Evolutionary conservation across 1,140 invertebrate genomes (phyloP).

Genomic region (Apis cerana): DNA sequence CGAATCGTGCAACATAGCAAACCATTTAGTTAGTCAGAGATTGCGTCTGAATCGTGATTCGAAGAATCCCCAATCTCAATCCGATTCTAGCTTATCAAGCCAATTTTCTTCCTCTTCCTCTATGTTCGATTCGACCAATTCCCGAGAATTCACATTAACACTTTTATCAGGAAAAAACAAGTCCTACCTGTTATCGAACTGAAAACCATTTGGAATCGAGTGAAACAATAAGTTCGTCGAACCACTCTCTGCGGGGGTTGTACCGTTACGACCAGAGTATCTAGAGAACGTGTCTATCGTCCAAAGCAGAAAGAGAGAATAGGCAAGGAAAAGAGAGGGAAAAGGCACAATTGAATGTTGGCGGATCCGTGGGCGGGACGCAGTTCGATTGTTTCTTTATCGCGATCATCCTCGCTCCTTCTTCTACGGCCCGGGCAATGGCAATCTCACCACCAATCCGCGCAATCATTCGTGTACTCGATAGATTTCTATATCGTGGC

Average conservation of each 20-base stretch:
- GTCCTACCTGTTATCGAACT: conserved; percentile 21
- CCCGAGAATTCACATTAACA: neutral
- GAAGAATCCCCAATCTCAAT: conserved; percentile 25
- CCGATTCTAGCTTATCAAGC: neutral
- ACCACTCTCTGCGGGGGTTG: conserved; percentile 41
- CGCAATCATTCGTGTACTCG: conserved; percentile 51
- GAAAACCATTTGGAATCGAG: conserved; percentile 26
- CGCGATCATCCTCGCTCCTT: conserved; percentile 72
- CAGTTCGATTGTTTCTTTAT: conserved; percentile 77
- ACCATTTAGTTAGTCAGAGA: conserved; percentile 21
- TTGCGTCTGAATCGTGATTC: conserved; percentile 42
- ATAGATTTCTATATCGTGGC: conserved; percentile 40
- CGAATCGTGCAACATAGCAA: conserved; percentile 47
- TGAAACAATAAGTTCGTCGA: conserved; percentile 34
- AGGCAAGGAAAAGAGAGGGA: conserved; percentile 38
- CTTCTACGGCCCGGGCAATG: conserved; percentile 54
- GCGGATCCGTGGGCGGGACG: conserved; percentile 68
- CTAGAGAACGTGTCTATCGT: conserved; percentile 25
- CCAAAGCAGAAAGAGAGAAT: conserved; percentile 16
- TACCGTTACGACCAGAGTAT: conserved; percentile 42
- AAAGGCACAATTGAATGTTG: conserved; percentile 73
- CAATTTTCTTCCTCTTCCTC: neutral
- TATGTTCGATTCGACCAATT: neutral
- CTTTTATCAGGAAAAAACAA: neutral
- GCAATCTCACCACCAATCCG: conserved; percentile 64